Evolutionary conservation across 1,140 invertebrate species (phyloP), one percentile per base, ranked within the genome.

Genomic region (Magallana ariakensis): DNA sequence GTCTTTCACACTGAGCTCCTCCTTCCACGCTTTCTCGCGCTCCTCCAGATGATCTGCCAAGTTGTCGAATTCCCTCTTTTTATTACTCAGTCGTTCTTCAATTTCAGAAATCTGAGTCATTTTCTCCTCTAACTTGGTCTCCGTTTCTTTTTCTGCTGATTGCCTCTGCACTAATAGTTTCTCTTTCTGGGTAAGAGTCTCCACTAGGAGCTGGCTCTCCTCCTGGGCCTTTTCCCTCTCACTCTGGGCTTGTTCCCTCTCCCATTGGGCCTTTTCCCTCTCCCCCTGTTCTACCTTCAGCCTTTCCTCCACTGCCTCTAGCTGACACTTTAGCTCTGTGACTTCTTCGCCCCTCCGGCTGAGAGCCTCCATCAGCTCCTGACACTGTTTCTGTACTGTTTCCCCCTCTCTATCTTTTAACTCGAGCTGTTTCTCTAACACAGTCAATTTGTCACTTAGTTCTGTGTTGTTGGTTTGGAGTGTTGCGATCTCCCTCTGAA

Each of bases 21-120:
- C 22, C 33, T 75, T 26, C 66, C 22, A 75, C 33, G 22, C 33
- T 13, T 75, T 62, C 1, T 16, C 15, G 9, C 58, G 3, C 16
- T 62, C 13, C 15, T 75, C 66, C 13, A 13, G 22, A 75, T 26
- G 9, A 26, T 7, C 19, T 33, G 22, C 13, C 66, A 75, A 75
- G 33, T 75, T 75, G 9, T 13, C 33, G 1, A 75, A 26, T 75
- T 75, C 66, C 22, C 13, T 22, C 15, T 75, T 19, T 33, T 22
- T 75, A 22, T 13, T 60, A 19, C 81, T 19, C 75, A 86, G 19
- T n/a, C 19, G 58, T 86, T 81, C 10, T 15, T 60, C 57, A 5
- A 54, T 11, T 22, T 80, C 75, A 55, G 58, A 60, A 60, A 60
- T 60, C n/a, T 0, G 13, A 57, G 11, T 60, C 19, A 58, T 62